Conservation (phyloP, 2,797 vertebrate species). For the Chiroxiphia lanceolata region DNA sequence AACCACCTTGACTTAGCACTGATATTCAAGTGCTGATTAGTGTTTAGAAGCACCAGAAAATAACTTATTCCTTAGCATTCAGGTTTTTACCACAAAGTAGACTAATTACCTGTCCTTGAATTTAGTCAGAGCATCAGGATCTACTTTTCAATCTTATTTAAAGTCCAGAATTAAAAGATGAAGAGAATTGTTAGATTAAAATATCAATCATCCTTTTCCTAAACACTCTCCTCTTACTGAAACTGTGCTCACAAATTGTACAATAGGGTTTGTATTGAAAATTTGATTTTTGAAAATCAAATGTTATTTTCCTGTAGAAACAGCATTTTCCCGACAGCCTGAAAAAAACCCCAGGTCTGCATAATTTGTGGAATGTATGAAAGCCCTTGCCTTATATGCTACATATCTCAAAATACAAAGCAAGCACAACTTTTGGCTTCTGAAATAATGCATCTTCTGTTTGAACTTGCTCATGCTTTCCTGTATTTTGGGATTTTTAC, state of each 20-base stretch:
- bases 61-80: not conserved
- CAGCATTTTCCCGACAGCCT: not conserved
- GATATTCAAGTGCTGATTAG: not conserved
- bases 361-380: not conserved
- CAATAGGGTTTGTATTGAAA: not conserved
- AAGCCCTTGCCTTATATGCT: not conserved
- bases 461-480: not conserved
- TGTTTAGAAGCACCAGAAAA: not conserved
- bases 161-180: not conserved
- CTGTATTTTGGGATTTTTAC: not conserved
- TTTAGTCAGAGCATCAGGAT: not conserved
- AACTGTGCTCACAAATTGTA: not conserved
- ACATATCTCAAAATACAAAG: not conserved
- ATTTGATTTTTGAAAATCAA: not conserved
- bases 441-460: not conserved
- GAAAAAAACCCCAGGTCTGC: not conserved
- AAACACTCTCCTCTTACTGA: not conserved
- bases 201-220: not conserved
- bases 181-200: not conserved
- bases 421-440: not conserved
- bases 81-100: not conserved
- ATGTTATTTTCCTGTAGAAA: not conserved
- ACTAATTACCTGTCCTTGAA: not conserved
- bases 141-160: not conserved
- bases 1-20: not conserved